Base-by-base conservation (phyloP, 2,113 vertebrate genomes). In the Stictonetta naevosa region DNA sequence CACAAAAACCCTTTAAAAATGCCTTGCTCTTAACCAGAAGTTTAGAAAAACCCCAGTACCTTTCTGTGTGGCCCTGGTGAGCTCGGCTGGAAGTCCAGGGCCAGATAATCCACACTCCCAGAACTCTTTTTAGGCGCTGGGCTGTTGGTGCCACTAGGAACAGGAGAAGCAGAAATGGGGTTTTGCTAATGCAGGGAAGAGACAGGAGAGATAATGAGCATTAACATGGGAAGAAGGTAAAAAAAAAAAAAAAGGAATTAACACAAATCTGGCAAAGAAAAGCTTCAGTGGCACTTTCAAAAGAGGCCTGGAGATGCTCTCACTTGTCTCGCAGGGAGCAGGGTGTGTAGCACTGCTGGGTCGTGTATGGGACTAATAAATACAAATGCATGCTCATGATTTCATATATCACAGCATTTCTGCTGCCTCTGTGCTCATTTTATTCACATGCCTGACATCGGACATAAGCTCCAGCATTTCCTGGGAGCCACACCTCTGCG, bases 21-120 rank as follows among this genome's bases (percentile, higher is more conserved):
- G 4, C 58, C 76, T 40, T 13, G 14, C 7, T 50, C 75, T 87
- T 52, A 34, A 63, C 26, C 28, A 59, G 8, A 73, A 85, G 15
- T 68, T 66, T 84, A 50, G 38, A 75, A 91, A 62, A 64, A 11
- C 5, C 20, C 22, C 26, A 11, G 0, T 98, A 99, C 99, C 98
- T 99, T 99, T 97, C 99, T 98, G 92, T 99, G 99, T 86, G 99
- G 99, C 92, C 99, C 98, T 64, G 99, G 99, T 3, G 99, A 99
- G 68, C 98, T 98, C 3, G 99, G 98, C 95, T 99, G 99, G 97
- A 99, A 99, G 93, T 99, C 99, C 97, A 99, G 97, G 29, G 99
- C 99, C 88, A 99, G 97, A 92, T 99, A 99, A 93, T 99, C 99
- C 50, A 99, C 99, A 6, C 98, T 99, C 28, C 99, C 99, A 0